Evolutionary conservation across 2,113 vertebrate genomes (phyloP).

Genomic region (Thamnophis sirtalis): DNA sequence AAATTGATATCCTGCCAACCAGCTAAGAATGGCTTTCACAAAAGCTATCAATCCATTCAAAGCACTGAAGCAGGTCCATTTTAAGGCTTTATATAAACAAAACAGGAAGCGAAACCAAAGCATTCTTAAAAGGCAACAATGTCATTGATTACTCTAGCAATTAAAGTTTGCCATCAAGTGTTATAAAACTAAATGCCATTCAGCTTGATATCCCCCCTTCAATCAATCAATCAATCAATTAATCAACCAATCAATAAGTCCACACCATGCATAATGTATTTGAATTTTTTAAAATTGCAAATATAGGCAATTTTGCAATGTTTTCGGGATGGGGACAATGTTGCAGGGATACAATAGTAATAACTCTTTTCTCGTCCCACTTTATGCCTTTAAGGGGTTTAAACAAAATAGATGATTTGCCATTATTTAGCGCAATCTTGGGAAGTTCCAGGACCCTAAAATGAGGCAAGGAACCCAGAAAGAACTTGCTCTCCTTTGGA

Average conservation of each 20-base stretch:
- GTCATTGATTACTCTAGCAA: neutral
- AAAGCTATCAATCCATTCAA: slow-evolving; percentile 4
- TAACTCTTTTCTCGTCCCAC: neutral
- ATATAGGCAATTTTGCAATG: neutral
- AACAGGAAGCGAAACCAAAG: neutral
- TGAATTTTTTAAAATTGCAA: neutral
- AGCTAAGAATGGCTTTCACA: neutral
- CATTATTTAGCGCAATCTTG: neutral
- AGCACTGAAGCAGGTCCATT: neutral
- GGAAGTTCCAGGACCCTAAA: neutral
- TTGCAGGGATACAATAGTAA: neutral
- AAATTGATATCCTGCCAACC: slow-evolving; percentile 1
- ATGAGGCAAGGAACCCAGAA: neutral
- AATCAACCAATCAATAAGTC: neutral
- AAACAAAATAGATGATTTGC: neutral
- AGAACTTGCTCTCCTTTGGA: neutral
- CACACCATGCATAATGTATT: neutral
- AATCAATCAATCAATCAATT: neutral
- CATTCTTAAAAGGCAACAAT: neutral
- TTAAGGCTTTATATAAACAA: neutral
- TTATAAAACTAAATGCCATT: neutral
- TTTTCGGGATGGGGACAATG: neutral
- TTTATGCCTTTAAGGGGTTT: neutral
- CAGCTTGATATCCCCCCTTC: neutral
- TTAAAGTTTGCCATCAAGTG: neutral